Conservation (phyloP, 2,797 vertebrate genomes). For the Gadopsis marmoratus region DNA sequence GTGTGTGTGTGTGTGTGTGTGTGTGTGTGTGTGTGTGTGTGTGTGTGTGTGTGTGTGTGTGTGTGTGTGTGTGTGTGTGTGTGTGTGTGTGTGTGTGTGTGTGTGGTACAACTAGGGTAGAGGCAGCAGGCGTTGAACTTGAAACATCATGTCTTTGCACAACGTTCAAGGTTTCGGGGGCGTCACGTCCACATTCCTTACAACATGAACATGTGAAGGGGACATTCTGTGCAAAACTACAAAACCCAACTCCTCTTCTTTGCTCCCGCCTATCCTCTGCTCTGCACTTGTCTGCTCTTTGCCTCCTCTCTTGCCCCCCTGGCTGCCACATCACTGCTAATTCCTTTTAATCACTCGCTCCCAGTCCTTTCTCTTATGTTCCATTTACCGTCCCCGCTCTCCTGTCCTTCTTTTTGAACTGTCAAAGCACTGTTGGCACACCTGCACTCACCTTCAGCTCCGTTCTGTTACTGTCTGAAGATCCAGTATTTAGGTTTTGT, state of each 20-base stretch:
- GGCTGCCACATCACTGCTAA: constrained; percentile 13
- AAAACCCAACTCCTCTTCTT: constrained; percentile 20
- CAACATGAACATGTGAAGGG: constrained; percentile 35
- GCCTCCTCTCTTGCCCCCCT: constrained; percentile 28
- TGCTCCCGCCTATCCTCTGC: constrained; percentile 12
- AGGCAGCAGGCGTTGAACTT: constrained; percentile 53
- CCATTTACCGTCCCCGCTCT: neutral
- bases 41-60: too few relatives aligned
- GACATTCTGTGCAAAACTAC: constrained; percentile 38
- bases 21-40: too few relatives aligned
- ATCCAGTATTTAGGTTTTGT: constrained; percentile 31
- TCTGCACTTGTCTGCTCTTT: constrained; percentile 35
- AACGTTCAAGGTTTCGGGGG: constrained; percentile 59
- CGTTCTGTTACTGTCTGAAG: constrained; percentile 14
- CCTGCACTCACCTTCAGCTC: constrained; percentile 47
- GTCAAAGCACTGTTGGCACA: constrained; percentile 34
- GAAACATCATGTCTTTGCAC: constrained; percentile 65
- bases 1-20: too few relatives aligned
- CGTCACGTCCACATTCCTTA: constrained; percentile 50
- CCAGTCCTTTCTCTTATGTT: neutral
- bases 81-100: constrained; percentile 37
- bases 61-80: too few relatives aligned
- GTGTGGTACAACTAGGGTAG: constrained; percentile 18
- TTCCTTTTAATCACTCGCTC: constrained; percentile 19
- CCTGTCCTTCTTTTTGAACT: neutral